These are phyloP conservation scores for Apocrypta bakeri DNA, from an alignment of 1,140 invertebrate genomes.

Conservation along the genomic window DNA sequence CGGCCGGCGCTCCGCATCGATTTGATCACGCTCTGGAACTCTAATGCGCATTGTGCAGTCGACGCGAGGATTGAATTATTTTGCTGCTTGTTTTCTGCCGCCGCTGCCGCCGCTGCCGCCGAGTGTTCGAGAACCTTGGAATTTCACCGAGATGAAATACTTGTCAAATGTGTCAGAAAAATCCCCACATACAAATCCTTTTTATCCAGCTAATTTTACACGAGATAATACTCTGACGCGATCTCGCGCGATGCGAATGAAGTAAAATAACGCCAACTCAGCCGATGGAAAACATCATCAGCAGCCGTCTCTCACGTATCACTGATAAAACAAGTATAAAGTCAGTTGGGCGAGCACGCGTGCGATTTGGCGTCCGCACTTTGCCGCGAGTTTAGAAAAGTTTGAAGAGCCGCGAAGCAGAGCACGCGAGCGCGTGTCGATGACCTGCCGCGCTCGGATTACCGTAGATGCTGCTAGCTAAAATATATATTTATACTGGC, in stretches of 20 bases:
- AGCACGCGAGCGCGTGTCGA: slow-evolving; percentile 13
- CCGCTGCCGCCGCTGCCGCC: too few species aligned
- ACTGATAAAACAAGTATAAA: neutral
- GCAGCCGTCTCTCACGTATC: neutral
- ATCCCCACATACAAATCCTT: too few species aligned
- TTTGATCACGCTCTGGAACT: neutral
- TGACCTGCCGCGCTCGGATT: slow-evolving; percentile 20
- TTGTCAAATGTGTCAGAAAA: too few species aligned
- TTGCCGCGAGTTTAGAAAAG: neutral
- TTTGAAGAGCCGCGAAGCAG: neutral
- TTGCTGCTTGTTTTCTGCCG: neutral
- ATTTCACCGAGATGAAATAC: too few species aligned
- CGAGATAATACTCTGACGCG: too few species aligned
- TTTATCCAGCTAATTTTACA: too few species aligned
- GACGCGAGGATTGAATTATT: neutral
- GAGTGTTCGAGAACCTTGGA: too few species aligned
- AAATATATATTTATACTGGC: slow-evolving; percentile 30
- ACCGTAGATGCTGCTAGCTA: neutral
- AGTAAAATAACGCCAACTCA: too few species aligned
- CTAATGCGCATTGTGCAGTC: neutral
- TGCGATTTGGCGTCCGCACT: neutral
- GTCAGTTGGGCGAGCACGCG: neutral
- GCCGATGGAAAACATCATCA: neutral
- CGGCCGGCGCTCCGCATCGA: neutral
- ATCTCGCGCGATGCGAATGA: too few species aligned